These are phyloP conservation scores for Vidua macroura DNA, from an alignment of 2,113 vertebrate species.

Conservation along the genomic window DNA sequence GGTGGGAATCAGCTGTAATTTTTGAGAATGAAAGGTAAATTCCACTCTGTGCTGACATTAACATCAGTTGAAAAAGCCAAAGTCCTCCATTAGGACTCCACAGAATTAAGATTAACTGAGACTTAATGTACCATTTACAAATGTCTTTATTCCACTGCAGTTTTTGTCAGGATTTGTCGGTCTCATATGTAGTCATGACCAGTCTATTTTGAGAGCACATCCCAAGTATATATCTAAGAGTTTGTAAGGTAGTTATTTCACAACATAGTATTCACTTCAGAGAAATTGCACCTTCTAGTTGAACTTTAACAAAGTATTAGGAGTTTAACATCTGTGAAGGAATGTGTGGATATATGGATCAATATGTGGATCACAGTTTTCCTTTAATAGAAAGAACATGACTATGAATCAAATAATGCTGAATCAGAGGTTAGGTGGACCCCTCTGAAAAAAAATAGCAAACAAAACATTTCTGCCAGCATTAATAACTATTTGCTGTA, in stretches of 20 bases:
- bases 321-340: background rate
- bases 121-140: background rate
- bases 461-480: background rate
- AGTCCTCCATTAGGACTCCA: background rate
- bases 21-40: background rate
- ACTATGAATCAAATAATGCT: background rate
- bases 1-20: background rate
- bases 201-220: background rate
- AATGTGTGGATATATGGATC: background rate
- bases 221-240: background rate
- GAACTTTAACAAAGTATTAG: background rate
- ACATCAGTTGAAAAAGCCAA: background rate
- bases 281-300: background rate
- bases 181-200: background rate
- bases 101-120: background rate
- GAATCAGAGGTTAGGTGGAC: background rate
- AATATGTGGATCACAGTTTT: background rate
- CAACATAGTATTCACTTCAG: background rate
- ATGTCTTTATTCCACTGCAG: background rate
- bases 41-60: background rate
- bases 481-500: background rate
- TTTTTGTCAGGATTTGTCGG: background rate
- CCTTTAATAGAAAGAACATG: background rate
- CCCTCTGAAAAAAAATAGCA: background rate
- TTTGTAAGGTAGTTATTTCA: background rate